Evolutionary conservation across 2,888 invertebrate species (phyloP).

Genomic region (Punctoribates punctum): DNA sequence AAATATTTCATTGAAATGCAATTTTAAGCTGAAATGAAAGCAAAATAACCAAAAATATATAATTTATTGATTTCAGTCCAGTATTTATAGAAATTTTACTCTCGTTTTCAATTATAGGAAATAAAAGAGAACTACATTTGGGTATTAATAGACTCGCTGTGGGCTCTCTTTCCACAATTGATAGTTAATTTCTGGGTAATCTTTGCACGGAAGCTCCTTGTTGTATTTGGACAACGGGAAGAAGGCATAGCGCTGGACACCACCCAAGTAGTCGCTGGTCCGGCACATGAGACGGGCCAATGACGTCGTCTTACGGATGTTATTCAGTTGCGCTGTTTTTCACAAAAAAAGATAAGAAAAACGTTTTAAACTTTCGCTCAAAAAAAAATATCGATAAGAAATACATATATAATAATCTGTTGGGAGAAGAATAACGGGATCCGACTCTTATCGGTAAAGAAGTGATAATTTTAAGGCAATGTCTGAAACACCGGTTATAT

Average conservation of each 20-base stretch:
- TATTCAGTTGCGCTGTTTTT: slow-evolving; percentile 39
- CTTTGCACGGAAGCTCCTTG: neutral
- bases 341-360: neutral
- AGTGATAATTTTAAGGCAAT: no score
- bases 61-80: neutral
- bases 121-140: no score
- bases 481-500: no score
- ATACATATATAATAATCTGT: no score
- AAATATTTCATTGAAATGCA: neutral
- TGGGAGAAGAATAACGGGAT: no score
- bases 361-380: neutral
- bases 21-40: no score
- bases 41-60: neutral
- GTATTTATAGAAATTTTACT: no score
- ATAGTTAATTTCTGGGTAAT: slow-evolving; percentile 29
- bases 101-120: no score
- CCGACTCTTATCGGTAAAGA: no score
- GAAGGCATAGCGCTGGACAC: slow-evolving; percentile 35
- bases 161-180: slow-evolving; percentile 28
- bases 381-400: neutral
- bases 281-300: slow-evolving; percentile 43
- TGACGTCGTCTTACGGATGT: slow-evolving; percentile 38
- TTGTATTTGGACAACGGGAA: slow-evolving; percentile 26
- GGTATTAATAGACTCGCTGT: no score
- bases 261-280: slow-evolving; percentile 6